These are phyloP conservation scores for Aselliscus stoliczkanus DNA, from an alignment of 2,797 vertebrate genomes.

Conservation along the genomic window DNA sequence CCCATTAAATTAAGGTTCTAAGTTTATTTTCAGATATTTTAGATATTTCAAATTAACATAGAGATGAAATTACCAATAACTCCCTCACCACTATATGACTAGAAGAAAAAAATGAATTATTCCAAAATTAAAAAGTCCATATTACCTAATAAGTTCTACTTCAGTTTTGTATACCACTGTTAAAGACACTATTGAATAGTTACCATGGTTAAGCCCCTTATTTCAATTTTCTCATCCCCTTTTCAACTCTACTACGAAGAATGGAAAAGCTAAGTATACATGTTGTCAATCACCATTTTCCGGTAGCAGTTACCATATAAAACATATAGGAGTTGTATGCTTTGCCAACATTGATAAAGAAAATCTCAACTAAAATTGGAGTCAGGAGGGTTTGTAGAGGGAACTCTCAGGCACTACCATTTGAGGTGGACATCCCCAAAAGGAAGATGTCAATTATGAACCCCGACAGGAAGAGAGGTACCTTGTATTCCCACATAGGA, in stretches of 20 bases:
- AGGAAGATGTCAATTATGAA: background rate
- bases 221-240: background rate
- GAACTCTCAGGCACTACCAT: no score
- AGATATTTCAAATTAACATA: background rate
- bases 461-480: background rate
- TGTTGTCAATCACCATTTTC: background rate
- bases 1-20: background rate
- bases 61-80: background rate
- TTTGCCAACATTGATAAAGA: background rate
- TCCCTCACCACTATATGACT: background rate
- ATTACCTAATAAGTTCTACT: background rate
- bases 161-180: background rate
- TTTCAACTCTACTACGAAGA: background rate
- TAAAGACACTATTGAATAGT: background rate
- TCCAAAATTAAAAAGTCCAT: background rate
- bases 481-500: background rate
- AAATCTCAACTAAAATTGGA: background rate
- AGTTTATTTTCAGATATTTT: conserved; percentile 28
- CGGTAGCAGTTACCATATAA: background rate
- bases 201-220: background rate
- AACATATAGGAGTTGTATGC: background rate
- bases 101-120: background rate
- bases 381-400: background rate
- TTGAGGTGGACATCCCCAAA: background rate
- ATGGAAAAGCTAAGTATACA: background rate